Conservation (phyloP, 2,888 invertebrate species). For the Leptinotarsa tumamoca region DNA sequence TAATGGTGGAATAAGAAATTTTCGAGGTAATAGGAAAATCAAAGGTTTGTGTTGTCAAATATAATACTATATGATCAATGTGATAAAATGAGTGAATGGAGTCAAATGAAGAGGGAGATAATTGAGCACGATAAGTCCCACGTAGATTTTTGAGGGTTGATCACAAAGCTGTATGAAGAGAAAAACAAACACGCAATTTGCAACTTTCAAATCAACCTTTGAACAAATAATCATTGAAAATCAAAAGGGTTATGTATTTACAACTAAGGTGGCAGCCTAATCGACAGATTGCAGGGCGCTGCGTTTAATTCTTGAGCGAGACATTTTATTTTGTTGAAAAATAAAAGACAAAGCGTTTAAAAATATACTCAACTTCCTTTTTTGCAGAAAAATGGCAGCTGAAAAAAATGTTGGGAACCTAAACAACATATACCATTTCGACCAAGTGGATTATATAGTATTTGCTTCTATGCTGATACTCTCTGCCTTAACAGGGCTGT, state of each 20-base stretch:
- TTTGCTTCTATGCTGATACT: conserved; percentile 77
- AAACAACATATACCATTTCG: conserved; percentile 55
- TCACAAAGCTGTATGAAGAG: background rate
- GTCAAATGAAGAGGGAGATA: background rate
- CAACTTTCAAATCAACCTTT: too few relatives aligned
- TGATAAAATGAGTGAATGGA: background rate
- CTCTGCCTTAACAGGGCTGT: conserved; percentile 84
- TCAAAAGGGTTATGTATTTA: too few relatives aligned
- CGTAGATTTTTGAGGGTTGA: background rate
- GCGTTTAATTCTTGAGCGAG: too few relatives aligned
- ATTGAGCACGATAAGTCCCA: too few relatives aligned
- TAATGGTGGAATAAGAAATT: too few relatives aligned
- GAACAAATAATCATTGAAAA: too few relatives aligned
- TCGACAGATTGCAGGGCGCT: too few relatives aligned
- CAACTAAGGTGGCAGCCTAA: too few relatives aligned
- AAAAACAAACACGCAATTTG: background rate
- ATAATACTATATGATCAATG: background rate
- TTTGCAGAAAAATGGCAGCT: conserved; percentile 35
- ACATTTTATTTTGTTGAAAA: too few relatives aligned
- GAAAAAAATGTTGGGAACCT: conserved; percentile 18
- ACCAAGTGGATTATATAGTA: conserved; percentile 75
- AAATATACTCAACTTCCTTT: background rate
- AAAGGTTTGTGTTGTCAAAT: too few relatives aligned
- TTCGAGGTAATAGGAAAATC: too few relatives aligned
- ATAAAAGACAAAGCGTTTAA: too few relatives aligned